Percentiles rank a stretch among this genome's conserved stretches.
Evolutionary conservation across 2,888 invertebrate genomes (phyloP).

Genomic region (Campoplex capitator): DNA sequence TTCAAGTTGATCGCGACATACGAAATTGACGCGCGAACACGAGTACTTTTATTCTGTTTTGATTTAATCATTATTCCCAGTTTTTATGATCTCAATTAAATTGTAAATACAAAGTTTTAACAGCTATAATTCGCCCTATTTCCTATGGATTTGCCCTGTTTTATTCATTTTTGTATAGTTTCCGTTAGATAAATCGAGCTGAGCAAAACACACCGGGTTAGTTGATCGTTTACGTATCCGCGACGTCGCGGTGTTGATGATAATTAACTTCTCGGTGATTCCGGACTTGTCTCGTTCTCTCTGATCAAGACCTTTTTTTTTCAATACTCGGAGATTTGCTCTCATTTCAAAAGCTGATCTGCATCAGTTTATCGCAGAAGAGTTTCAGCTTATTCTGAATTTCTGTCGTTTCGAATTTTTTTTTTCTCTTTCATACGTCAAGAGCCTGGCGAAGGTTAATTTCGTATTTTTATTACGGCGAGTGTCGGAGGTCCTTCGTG

Average conservation of each 20-base stretch:
- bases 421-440: not conserved
- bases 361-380: no score
- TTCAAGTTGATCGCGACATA: not conserved
- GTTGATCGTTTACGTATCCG: conserved; percentile 34
- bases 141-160: conserved; percentile 14
- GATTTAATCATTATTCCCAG: not conserved
- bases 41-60: not conserved
- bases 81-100: not conserved
- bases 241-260: not conserved
- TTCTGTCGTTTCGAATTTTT: not conserved
- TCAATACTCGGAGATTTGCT: conserved; percentile 11
- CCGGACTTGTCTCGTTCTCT: not conserved
- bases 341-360: conserved; percentile 11
- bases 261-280: not conserved
- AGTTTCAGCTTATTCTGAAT: no score
- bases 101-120: not conserved
- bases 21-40: not conserved
- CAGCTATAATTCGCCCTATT: conserved; percentile 28
- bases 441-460: not conserved
- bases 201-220: conserved; percentile 42
- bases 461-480: not conserved
- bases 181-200: conserved; percentile 51
- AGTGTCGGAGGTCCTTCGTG: not conserved
- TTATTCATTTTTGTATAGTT: conserved; percentile 49
- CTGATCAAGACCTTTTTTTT: not conserved